Conservation (phyloP, 1,140 invertebrate species). For the Hydropsyche tenuis region DNA sequence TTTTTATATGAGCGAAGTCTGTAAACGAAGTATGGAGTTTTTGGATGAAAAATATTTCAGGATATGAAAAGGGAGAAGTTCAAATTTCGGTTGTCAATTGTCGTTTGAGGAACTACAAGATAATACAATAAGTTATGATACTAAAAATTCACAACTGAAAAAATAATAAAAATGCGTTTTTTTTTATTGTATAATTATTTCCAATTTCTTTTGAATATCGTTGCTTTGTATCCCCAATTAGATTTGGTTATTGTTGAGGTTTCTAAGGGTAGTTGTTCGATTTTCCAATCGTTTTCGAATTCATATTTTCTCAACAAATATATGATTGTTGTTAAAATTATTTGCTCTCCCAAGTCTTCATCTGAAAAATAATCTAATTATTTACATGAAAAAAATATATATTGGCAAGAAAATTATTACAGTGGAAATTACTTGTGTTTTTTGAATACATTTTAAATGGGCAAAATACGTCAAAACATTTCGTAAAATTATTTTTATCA, state of each 20-base stretch:
- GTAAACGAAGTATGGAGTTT: too few species aligned
- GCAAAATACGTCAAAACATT: not conserved
- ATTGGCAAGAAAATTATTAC: not conserved
- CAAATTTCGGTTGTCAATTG: too few species aligned
- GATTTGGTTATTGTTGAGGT: not conserved
- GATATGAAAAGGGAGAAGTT: too few species aligned
- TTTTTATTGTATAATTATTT: not conserved
- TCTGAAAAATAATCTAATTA: not conserved
- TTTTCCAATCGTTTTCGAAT: conserved; percentile 26
- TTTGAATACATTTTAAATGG: too few species aligned
- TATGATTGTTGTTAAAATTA: not conserved
- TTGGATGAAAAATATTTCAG: too few species aligned
- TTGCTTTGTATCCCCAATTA: conserved; percentile 17
- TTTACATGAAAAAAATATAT: not conserved
- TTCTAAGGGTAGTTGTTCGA: not conserved
- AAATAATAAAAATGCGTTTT: too few species aligned
- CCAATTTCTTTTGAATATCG: not conserved
- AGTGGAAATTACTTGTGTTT: too few species aligned
- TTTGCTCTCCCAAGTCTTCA: not conserved
- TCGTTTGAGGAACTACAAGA: too few species aligned
- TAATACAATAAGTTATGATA: too few species aligned
- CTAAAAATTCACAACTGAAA: too few species aligned
- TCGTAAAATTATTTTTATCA: not conserved
- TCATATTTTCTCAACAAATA: conserved; percentile 21
- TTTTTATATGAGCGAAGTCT: too few species aligned